Evolutionary conservation across 2,797 vertebrate species (phyloP), one percentile per base, ranked within the genome.

Genomic region (Sebastes nivosus): DNA sequence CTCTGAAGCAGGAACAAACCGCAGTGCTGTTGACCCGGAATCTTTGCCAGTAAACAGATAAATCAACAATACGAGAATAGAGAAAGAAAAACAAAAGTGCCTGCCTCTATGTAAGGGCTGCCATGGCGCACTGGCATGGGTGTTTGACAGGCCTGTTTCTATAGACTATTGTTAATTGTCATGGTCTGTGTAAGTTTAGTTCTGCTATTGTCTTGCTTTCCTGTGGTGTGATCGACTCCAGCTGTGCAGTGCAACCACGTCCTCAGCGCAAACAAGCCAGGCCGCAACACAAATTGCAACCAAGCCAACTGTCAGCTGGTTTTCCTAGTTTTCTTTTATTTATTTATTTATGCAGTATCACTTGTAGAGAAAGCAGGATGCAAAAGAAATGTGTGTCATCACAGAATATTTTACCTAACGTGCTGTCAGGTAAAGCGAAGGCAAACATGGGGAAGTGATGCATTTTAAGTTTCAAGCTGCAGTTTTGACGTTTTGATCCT

Each of bases 41-140:
- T 85, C 87, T 86, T 22, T 90, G 90, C 84, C 83, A 86, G 80
- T 92, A 89, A 93, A 94, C 79, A 81, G 67, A 91, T 87, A 85
- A 85, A 90, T 81, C 88, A 90, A 87, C 86, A 87, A 77, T 61
- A 50, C 12, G 7, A 81, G 72, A 83, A 73, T 3, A 27, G 72
- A 82, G 79, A 79, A 84, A 82, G 81, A 79, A 91, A 82, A 87
- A 84, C 90, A 88, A 59, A 59, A 63, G 77, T 60, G 66, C 72
- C 66, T 8, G 63, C 59, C 58, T 87, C 60, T 57, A 63, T 65
- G 73, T 84, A 69, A 10, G 58, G 4, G 87, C 86, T 88, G 82
- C 85, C 72, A 61, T 87, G 89, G 76, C 14, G 2, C 67, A 18
- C 34, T 67, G 82, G 66, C 63, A 80, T 32, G 72, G 30, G 46